These are phyloP conservation scores for Aphelenchoides avenae DNA, from an alignment of 1,140 invertebrate species.

Conservation along the genomic window DNA sequence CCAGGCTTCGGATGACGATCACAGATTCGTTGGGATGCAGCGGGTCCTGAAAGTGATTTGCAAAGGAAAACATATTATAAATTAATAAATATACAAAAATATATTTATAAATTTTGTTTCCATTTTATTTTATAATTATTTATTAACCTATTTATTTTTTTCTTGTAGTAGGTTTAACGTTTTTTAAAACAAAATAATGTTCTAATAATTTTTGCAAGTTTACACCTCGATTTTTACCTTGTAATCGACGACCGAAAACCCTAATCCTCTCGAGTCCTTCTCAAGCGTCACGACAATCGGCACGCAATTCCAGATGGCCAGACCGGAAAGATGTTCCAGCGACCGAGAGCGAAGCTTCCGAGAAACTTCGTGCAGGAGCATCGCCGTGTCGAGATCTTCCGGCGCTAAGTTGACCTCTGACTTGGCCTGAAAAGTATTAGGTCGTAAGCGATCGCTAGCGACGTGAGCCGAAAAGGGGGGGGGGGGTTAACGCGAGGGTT, in stretches of 20 bases:
- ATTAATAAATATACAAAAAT: constrained; percentile 7
- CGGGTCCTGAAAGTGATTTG: constrained; percentile 70
- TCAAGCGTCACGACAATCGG: constrained; percentile 90
- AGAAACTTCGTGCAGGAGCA: no score
- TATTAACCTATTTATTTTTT: no score
- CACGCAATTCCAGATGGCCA: constrained; percentile 96
- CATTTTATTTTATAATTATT: constrained; percentile 7
- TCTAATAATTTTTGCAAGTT: constrained; percentile 3
- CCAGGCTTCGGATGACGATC: constrained; percentile 94
- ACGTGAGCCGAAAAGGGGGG: no score
- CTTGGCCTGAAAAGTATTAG: no score
- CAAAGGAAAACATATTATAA: background rate
- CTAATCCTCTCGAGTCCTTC: constrained; percentile 91
- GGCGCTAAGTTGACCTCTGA: constrained; percentile 13
- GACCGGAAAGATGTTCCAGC: constrained; percentile 88
- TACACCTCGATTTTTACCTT: constrained; percentile 66
- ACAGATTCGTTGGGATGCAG: constrained; percentile 90
- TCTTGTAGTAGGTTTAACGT: no score
- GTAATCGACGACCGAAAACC: constrained; percentile 98
- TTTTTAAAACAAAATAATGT: constrained; percentile 15
- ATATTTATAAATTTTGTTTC: constrained; percentile 21
- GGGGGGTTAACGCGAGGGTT: no score
- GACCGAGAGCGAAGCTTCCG: constrained; percentile 72
- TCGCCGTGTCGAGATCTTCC: constrained; percentile 6
- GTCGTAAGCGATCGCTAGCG: no score